Percentiles rank a stretch among this genome's conserved stretches.
These are phyloP conservation scores for Patella ulyssiponensis DNA, from an alignment of 2,888 invertebrate genomes.

Conservation along the genomic window DNA sequence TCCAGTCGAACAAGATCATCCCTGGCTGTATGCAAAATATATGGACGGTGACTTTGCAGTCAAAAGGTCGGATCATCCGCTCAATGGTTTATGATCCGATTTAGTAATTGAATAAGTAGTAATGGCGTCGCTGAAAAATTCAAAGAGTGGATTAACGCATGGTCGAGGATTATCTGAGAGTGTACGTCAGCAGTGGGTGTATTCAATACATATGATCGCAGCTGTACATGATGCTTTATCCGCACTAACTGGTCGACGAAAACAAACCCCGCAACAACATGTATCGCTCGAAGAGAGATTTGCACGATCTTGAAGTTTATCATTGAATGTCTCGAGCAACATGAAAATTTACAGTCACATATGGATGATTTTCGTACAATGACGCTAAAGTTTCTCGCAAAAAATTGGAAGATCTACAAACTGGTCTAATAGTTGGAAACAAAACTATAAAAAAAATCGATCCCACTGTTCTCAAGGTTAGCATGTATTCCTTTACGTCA, in stretches of 20 bases:
- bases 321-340: not conserved
- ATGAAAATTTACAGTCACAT: not conserved
- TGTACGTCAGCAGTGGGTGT: not conserved
- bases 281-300: not conserved
- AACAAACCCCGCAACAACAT: not conserved
- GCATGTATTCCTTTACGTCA: too few relatives aligned
- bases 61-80: too few relatives aligned
- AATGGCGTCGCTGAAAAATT: not conserved
- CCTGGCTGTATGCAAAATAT: not conserved
- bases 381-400: not conserved
- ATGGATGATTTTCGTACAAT: not conserved
- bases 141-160: not conserved
- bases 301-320: not conserved
- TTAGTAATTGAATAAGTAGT: not conserved
- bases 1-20: not conserved
- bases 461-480: too few relatives aligned
- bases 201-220: not conserved
- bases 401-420: not conserved
- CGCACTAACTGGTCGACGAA: not conserved
- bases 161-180: not conserved
- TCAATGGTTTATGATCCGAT: not conserved
- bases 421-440: not conserved
- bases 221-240: slow-evolving; percentile 1
- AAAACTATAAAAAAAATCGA: too few relatives aligned
- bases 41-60: too few relatives aligned